Evolutionary conservation across 1,140 invertebrate genomes (phyloP).

Genomic region (Dryas iulia): DNA sequence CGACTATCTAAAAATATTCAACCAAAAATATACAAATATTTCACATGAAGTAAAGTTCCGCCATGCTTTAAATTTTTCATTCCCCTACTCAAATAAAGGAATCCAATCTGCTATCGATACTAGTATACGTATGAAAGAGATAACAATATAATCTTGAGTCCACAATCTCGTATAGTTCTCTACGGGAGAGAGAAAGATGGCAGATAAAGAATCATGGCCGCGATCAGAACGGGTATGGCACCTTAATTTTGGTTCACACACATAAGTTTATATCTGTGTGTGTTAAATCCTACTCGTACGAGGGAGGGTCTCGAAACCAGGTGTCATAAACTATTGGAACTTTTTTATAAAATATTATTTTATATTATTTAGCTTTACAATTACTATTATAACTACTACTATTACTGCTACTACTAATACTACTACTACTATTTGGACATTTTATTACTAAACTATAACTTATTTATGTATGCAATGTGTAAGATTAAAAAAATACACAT

Average conservation of each 20-base stretch:
- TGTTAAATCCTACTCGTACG: constrained; percentile 20
- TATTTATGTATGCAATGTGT: too few relatives aligned
- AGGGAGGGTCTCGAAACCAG: constrained; percentile 24
- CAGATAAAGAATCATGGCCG: constrained; percentile 70
- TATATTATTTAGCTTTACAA: too few relatives aligned
- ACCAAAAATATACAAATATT: constrained; percentile 23
- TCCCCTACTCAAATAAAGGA: constrained; percentile 69
- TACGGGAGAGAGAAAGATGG: constrained; percentile 50
- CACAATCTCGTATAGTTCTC: constrained; percentile 29
- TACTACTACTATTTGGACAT: too few relatives aligned
- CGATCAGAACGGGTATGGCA: constrained; percentile 52
- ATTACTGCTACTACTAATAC: too few relatives aligned
- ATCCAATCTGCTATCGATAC: constrained; percentile 49
- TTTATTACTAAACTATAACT: too few relatives aligned
- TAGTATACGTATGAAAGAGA: constrained; percentile 48
- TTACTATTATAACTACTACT: too few relatives aligned
- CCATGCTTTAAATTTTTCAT: constrained; percentile 63
- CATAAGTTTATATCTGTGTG: constrained; percentile 36
- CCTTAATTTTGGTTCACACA: constrained; percentile 60
- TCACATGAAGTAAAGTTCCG: constrained; percentile 18
- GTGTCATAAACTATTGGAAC: constrained; percentile 13
- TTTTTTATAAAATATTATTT: too few relatives aligned
- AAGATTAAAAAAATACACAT: too few relatives aligned
- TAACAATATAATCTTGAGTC: constrained; percentile 41
- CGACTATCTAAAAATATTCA: constrained; percentile 5